Evolutionary conservation across 1,140 invertebrate species (phyloP).

Genomic region (Eumaeus atala): DNA sequence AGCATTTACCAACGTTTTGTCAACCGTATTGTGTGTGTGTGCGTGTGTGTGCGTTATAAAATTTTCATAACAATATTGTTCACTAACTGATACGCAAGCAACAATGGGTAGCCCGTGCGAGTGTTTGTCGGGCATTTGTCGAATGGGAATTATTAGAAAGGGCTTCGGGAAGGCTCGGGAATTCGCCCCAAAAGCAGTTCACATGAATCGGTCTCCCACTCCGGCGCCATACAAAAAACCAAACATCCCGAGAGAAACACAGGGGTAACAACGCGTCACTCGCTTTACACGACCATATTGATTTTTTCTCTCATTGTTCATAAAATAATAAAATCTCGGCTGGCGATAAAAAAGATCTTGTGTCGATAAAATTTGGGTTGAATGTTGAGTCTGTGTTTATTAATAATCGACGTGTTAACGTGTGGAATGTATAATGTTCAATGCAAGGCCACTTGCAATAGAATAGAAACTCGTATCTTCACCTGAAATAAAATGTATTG

Average conservation of each 20-base stretch:
- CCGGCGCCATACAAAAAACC: conserved; percentile 69
- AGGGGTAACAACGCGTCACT: conserved; percentile 72
- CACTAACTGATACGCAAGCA: conserved; percentile 54
- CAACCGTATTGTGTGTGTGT: conserved; percentile 2
- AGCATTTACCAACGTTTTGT: conserved; percentile 7
- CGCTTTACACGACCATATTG: conserved; percentile 60
- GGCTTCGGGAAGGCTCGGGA: conserved; percentile 69
- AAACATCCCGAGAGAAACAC: conserved; percentile 73
- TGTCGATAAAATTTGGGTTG: conserved; percentile 62
- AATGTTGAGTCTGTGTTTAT: conserved; percentile 68
- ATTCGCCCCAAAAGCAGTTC: conserved; percentile 73
- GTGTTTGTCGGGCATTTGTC: conserved; percentile 71
- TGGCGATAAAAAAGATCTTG: conserved; percentile 58
- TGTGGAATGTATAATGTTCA: conserved; percentile 71
- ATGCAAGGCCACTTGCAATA: conserved; percentile 69
- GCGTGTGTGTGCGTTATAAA: conserved; percentile 21
- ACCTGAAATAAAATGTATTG: conserved; percentile 55
- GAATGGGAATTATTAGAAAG: conserved; percentile 72
- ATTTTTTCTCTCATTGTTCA: conserved; percentile 70
- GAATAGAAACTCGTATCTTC: conserved; percentile 69
- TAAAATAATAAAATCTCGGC: conserved; percentile 66
- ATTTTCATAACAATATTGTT: conserved; percentile 37
- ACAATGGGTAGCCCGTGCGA: conserved; percentile 66
- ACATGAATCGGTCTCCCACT: conserved; percentile 71
- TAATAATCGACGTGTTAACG: conserved; percentile 72